These are phyloP conservation scores for Amblyraja radiata DNA, from an alignment of 2,797 vertebrate species.

Conservation along the genomic window DNA sequence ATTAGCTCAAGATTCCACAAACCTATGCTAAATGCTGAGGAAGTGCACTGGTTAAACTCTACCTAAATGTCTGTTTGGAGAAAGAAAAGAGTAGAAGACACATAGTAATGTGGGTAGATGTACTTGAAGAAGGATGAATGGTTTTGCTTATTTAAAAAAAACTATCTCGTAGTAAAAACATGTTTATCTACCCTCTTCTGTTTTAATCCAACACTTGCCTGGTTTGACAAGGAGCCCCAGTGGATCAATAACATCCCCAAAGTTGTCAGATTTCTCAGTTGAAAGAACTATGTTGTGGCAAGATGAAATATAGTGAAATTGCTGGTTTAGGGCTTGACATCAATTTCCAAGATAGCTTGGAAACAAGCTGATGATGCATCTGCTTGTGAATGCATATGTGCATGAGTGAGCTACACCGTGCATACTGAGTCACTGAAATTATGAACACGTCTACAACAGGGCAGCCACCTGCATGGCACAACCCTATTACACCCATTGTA, in stretches of 20 bases:
- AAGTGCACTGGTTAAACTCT: background rate
- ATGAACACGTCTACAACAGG: background rate
- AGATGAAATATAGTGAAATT: background rate
- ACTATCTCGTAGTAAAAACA: background rate
- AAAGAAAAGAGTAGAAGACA: background rate
- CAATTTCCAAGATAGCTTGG: background rate
- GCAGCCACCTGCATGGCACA: background rate
- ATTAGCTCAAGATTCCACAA: too few relatives aligned
- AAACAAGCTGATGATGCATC: background rate
- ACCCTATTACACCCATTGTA: background rate
- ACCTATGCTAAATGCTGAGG: too few relatives aligned
- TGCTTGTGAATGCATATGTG: background rate
- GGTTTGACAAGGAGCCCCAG: slow-evolving; percentile 4
- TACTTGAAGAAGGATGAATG: background rate
- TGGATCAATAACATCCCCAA: background rate
- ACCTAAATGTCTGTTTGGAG: background rate
- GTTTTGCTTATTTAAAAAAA: background rate
- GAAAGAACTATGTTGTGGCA: background rate
- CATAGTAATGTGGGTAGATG: background rate
- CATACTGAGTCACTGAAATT: background rate
- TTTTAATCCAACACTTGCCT: slow-evolving; percentile 6
- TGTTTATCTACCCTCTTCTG: background rate
- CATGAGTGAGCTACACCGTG: background rate
- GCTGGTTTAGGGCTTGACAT: background rate
- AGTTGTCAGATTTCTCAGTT: background rate